Conservation (phyloP, 2,113 vertebrate species). For the Uropsilus gracilis region DNA sequence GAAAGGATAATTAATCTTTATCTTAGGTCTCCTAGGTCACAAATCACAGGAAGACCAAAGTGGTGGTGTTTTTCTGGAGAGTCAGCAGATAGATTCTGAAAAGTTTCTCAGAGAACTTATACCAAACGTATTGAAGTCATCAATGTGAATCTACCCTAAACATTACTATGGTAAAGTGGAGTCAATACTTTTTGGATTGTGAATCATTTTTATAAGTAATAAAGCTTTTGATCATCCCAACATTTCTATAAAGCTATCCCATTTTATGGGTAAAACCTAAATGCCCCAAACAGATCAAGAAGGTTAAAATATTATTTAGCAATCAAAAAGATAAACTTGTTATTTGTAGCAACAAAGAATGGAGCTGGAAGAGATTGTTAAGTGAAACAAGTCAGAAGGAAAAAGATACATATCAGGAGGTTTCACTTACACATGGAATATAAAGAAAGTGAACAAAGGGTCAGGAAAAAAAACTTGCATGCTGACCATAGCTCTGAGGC, state of each 20-base stretch:
- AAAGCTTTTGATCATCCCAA: background rate
- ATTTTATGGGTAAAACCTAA: background rate
- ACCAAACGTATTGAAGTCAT: slow-evolving; percentile 33
- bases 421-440: too few species aligned
- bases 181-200: background rate
- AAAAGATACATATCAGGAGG: too few species aligned
- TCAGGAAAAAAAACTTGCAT: too few species aligned
- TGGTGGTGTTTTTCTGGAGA: background rate
- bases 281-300: too few species aligned
- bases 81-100: too few species aligned
- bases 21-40: background rate
- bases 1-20: slow-evolving; percentile 20
- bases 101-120: background rate
- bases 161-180: background rate
- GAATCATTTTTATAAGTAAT: slow-evolving; percentile 14
- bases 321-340: too few species aligned
- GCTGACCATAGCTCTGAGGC: too few species aligned
- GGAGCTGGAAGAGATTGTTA: too few species aligned
- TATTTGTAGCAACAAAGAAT: too few species aligned
- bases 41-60: background rate
- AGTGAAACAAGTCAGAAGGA: too few species aligned
- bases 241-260: background rate
- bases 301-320: too few species aligned
- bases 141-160: background rate
- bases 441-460: too few species aligned